A percentile compares a stretch with the other conserved stretches of the same genome.
These are phyloP conservation scores for Pogonognathellus flavescens DNA, from an alignment of 1,140 invertebrate genomes.

Conservation along the genomic window DNA sequence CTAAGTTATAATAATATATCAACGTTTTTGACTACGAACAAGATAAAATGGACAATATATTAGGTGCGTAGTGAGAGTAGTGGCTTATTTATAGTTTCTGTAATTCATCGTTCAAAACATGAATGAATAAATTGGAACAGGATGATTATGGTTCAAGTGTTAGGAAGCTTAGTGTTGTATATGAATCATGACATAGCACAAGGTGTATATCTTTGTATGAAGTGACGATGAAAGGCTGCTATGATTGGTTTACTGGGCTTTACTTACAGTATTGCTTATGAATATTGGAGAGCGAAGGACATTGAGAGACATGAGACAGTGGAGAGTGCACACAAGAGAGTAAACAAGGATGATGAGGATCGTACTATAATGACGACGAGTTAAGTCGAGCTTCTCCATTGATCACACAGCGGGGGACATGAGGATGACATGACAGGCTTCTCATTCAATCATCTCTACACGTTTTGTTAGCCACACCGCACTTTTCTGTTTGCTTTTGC, in stretches of 20 bases:
- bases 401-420: constrained; percentile 27
- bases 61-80: too few species aligned
- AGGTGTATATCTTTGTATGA: background rate
- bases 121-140: too few species aligned
- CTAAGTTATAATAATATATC: too few species aligned
- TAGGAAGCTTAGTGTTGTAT: too few species aligned
- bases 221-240: constrained; percentile 8
- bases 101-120: too few species aligned
- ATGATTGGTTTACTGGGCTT: constrained; percentile 4
- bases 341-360: constrained; percentile 35
- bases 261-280: background rate
- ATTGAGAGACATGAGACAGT: background rate
- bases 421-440: constrained; percentile 27
- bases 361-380: too few species aligned
- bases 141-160: too few species aligned
- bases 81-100: too few species aligned
- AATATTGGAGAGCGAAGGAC: background rate
- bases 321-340: constrained; percentile 14
- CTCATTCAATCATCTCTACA: constrained; percentile 29
- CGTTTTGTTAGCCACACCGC: constrained; percentile 19
- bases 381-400: constrained; percentile 26
- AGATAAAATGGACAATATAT: too few species aligned
- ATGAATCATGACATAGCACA: background rate
- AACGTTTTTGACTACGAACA: too few species aligned
- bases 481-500: constrained; percentile 21